Base-by-base conservation (phyloP, 2,797 vertebrate species). In the Coendou prehensilis region DNA sequence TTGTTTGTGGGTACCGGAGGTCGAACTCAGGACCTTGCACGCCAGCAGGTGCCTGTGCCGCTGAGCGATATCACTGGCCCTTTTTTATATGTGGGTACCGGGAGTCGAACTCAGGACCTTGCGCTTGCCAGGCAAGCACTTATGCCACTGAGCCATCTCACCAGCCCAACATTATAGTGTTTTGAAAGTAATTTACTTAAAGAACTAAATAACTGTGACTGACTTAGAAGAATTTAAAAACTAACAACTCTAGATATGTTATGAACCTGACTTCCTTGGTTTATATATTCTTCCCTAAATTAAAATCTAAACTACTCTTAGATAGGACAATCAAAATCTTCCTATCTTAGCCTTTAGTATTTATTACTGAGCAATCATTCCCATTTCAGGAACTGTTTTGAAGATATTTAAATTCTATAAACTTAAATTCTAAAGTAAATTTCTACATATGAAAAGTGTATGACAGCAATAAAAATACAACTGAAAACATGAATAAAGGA, bases 381-480 rank as follows among this genome's bases (percentile, higher is more conserved):
- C 50, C 57, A 86, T 54, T 87, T 94, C 57, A 71, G 33, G 14
- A 69, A 93, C 26, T 89, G 6, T 89, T 93, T 69, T 96, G n/a
- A 88, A 10, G 18, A 18, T 71, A 82, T 64, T 92, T 92, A 87
- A 92, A 89, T 75, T 89, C 26, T 83, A 91, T 79, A 94, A 85
- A 84, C 30, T 76, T 94, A 93, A 96, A 93, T 67, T 26, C 28
- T 28, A 81, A 96, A 95, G 45, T 88, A 93, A 92, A 95, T 69
- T 78, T 90, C 37, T 92, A 52, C 9, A 96, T n/a, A 88, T 82
- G 33, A 47, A 85, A 89, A 92, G 71, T 45, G 79, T 45, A 75
- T 10, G 78, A n/a, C 92, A 89, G 50, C 22, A 96, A 81, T 52
- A 86, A 84, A 94, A 87, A 23, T 54, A 82, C n/a, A 92, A 90